Evolutionary conservation across 2,888 invertebrate genomes (phyloP).

Genomic region (Drosophila diplacantha): DNA sequence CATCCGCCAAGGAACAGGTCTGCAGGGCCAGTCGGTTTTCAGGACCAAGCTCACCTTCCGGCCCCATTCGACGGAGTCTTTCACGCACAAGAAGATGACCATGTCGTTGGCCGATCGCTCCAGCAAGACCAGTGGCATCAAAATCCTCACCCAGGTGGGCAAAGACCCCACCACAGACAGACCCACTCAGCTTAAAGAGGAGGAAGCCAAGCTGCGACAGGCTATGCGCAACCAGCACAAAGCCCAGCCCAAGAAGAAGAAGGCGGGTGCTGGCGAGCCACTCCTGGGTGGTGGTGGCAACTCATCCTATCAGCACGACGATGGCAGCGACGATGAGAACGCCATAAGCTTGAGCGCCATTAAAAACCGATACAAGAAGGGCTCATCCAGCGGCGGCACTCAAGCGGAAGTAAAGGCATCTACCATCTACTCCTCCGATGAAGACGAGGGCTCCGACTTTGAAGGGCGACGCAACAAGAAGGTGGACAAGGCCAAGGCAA

Average conservation of each 20-base stretch:
- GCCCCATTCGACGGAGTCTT: conserved; percentile 98
- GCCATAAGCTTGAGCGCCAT: conserved; percentile 95
- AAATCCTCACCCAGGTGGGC: conserved; percentile 90
- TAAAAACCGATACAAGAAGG: conserved; percentile 94
- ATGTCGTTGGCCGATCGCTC: conserved; percentile 97
- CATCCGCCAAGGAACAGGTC: conserved; percentile 97
- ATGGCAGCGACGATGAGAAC: conserved; percentile 95
- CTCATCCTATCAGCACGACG: conserved; percentile 80
- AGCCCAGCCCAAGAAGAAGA: conserved; percentile 79
- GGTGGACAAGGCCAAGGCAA: conserved; percentile 85
- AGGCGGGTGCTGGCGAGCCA: conserved; percentile 77
- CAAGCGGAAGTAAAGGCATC: conserved; percentile 73
- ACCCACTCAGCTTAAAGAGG: conserved; percentile 95
- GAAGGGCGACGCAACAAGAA: conserved; percentile 86
- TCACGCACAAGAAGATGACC: conserved; percentile 99
- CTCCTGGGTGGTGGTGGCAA: conserved; percentile 70
- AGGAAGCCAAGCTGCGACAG: conserved; percentile 95
- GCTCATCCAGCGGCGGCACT: conserved; percentile 68
- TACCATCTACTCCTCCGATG: conserved; percentile 93
- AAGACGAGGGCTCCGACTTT: conserved; percentile 86
- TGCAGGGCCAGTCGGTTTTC: conserved; percentile 98
- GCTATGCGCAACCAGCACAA: conserved; percentile 84
- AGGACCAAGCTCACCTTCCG: conserved; percentile 97
- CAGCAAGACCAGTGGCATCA: conserved; percentile 95
- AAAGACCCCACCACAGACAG: conserved; percentile 95